phyloP scores from a whole-genome alignment of 2,113 vertebrate genomes.

The Ameiurus melas region DNA sequence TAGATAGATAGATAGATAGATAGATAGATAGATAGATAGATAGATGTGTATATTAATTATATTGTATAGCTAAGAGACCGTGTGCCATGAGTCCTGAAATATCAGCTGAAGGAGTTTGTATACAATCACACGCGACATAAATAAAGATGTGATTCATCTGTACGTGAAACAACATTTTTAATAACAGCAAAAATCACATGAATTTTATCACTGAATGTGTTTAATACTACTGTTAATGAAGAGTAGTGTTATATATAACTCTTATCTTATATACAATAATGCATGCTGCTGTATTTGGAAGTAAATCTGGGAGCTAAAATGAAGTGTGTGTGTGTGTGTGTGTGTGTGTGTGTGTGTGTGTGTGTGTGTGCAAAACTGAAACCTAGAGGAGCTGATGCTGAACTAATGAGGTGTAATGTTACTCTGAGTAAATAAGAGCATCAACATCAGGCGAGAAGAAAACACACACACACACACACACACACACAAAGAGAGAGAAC shows the following conservation, averaged over 20 bases:
- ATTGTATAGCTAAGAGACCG: no score
- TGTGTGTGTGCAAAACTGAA: constrained; percentile 19
- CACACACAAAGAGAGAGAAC: neutral
- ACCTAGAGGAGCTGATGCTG: constrained; percentile 37
- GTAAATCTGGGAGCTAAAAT: neutral
- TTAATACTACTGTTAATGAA: neutral
- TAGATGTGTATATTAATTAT: neutral
- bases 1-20: no score
- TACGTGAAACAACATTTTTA: neutral
- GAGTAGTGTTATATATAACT: neutral
- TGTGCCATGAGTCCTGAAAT: neutral
- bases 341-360: constrained; percentile 12
- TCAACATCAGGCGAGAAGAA: constrained; percentile 26
- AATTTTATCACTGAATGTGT: no score
- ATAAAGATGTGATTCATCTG: neutral
- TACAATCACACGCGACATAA: neutral
- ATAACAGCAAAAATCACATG: neutral
- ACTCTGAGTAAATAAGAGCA: constrained; percentile 60
- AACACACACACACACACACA: constrained; percentile 23
- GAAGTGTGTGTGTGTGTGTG: constrained; percentile 2
- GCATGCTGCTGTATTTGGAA: neutral
- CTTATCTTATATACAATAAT: neutral
- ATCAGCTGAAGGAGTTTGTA: neutral
- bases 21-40: no score
- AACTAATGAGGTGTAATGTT: constrained; percentile 61